Conservation (phyloP, 2,888 invertebrate genomes). For the Pyrochroa serraticornis region DNA sequence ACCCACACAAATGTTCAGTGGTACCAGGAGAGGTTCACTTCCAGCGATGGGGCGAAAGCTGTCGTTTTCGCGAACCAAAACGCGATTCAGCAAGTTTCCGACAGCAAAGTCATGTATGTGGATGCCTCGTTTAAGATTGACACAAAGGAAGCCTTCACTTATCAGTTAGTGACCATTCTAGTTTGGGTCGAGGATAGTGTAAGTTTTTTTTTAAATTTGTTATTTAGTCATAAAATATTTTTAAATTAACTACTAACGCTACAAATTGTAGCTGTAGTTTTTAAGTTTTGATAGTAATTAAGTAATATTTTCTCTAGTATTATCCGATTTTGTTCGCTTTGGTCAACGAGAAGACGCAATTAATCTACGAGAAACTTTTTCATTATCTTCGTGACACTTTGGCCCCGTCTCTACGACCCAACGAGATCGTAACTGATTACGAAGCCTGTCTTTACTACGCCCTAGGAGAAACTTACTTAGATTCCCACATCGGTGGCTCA, state of each 20-base stretch:
- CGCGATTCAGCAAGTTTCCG: conserved; percentile 41
- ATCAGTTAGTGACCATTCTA: conserved; percentile 51
- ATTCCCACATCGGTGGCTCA: conserved; percentile 53
- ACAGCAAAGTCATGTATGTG: conserved; percentile 53
- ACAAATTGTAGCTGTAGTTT: too few relatives aligned
- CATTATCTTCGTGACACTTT: conserved; percentile 45
- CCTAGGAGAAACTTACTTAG: conserved; percentile 50
- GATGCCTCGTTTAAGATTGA: conserved; percentile 54
- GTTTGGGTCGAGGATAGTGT: conserved; percentile 53
- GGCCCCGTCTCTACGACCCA: conserved; percentile 49
- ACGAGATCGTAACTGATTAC: conserved; percentile 54
- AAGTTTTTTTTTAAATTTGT: conserved; percentile 46
- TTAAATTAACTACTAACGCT: too few relatives aligned
- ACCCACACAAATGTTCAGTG: conserved; percentile 49
- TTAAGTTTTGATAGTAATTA: not conserved
- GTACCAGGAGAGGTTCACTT: conserved; percentile 68
- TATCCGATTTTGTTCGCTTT: conserved; percentile 52
- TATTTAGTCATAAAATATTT: too few relatives aligned
- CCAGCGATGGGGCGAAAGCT: conserved; percentile 57
- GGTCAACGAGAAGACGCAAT: conserved; percentile 48
- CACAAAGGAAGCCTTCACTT: conserved; percentile 47
- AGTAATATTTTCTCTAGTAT: conserved; percentile 44
- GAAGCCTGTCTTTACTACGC: conserved; percentile 54
- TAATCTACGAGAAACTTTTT: conserved; percentile 51
- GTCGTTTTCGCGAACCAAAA: conserved; percentile 50